phyloP scores from a whole-genome alignment of 2,113 vertebrate genomes.

The Symphodus melops region DNA sequence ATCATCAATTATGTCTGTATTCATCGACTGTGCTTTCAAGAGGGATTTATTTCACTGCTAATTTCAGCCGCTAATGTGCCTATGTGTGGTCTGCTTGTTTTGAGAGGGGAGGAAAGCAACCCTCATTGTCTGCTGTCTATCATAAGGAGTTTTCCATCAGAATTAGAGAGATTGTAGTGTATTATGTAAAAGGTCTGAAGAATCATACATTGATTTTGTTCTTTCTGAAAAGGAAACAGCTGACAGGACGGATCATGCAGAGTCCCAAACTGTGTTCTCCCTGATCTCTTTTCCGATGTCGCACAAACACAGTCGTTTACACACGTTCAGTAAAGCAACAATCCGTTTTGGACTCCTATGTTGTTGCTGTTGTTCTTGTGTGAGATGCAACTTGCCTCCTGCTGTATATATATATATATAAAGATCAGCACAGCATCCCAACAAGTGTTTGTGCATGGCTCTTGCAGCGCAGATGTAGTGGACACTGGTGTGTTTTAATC shows the following conservation, averaged over 20 bases:
- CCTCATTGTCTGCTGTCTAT: slow-evolving; percentile 13
- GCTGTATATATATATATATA: slow-evolving; percentile 43
- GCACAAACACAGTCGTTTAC: background rate
- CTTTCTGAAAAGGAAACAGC: slow-evolving; percentile 38
- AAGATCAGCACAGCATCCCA: slow-evolving; percentile 16
- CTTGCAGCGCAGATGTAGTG: background rate
- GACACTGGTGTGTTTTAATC: background rate
- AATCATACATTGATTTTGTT: slow-evolving; percentile 26
- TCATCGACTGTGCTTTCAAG: slow-evolving; percentile 13
- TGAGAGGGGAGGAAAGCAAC: slow-evolving; percentile 25
- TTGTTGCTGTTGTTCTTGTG: slow-evolving; percentile 47
- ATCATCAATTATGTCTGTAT: background rate
- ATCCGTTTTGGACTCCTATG: background rate
- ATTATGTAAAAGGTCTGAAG: slow-evolving; percentile 43
- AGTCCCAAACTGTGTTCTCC: slow-evolving; percentile 33
- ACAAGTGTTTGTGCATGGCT: background rate
- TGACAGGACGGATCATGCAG: slow-evolving; percentile 41
- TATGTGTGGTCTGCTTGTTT: slow-evolving; percentile 27
- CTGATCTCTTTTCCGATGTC: background rate
- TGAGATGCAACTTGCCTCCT: slow-evolving; percentile 54
- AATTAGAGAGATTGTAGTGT: slow-evolving; percentile 18
- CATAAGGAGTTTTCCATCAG: slow-evolving; percentile 16
- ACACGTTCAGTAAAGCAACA: background rate
- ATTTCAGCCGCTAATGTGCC: slow-evolving; percentile 13
- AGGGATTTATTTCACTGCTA: slow-evolving; percentile 33